These are phyloP conservation scores for Sandelia bainsii DNA, from an alignment of 2,797 vertebrate species.

Conservation along the genomic window DNA sequence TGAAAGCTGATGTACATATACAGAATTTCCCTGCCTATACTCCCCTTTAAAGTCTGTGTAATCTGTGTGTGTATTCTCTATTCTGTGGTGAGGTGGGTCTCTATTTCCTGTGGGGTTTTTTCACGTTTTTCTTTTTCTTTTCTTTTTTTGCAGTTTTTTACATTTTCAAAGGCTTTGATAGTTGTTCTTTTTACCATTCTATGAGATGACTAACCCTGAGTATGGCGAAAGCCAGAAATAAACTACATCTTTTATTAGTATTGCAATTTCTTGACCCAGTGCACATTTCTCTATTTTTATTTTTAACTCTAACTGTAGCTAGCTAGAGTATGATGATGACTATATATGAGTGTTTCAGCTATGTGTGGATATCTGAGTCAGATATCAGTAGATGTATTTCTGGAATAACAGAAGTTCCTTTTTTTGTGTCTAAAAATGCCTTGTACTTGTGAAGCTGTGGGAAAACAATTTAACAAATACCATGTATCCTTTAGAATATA, in stretches of 20 bases:
- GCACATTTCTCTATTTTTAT: background rate
- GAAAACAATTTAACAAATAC: background rate
- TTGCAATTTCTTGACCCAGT: background rate
- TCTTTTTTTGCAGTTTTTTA: background rate
- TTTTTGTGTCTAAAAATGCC: constrained; percentile 23
- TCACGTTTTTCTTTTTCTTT: too few species aligned
- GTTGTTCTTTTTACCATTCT: background rate
- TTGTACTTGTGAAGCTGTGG: too few species aligned
- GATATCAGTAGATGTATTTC: background rate
- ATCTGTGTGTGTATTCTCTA: background rate
- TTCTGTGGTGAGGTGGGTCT: background rate
- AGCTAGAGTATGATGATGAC: constrained; percentile 8
- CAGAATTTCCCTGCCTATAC: background rate
- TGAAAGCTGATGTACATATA: background rate
- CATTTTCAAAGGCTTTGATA: background rate
- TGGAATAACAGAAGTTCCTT: constrained; percentile 16
- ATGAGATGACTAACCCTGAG: background rate
- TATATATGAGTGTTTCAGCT: background rate
- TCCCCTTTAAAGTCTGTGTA: background rate
- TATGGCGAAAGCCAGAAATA: background rate
- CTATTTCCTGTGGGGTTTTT: background rate
- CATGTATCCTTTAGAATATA: too few species aligned
- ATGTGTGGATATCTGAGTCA: constrained; percentile 6
- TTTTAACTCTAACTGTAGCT: background rate
- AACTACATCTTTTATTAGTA: background rate